phyloP scores from a whole-genome alignment of 2,113 vertebrate genomes.

The Boleophthalmus pectinirostris region DNA sequence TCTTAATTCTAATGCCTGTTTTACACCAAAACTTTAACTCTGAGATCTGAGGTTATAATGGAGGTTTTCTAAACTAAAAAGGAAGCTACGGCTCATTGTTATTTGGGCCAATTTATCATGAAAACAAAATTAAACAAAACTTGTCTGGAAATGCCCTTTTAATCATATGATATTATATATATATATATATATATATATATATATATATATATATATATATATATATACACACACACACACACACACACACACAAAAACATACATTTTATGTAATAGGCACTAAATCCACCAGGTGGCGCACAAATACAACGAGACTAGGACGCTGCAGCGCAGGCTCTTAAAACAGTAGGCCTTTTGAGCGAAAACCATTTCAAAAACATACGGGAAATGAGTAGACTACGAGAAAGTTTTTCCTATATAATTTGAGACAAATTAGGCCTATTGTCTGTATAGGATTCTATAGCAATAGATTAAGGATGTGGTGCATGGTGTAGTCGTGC shows the following conservation, averaged over 20 bases:
- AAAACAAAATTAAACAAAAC: too few relatives aligned
- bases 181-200: too few relatives aligned
- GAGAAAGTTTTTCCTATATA: neutral
- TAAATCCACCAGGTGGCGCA: slow-evolving; percentile 56
- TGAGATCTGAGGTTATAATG: too few relatives aligned
- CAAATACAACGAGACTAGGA: slow-evolving; percentile 30
- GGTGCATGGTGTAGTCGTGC: slow-evolving; percentile 8
- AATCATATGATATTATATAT: too few relatives aligned
- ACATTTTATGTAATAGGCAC: neutral
- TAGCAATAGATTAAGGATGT: slow-evolving; percentile 4
- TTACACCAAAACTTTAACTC: too few relatives aligned
- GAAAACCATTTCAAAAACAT: neutral
- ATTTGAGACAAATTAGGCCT: neutral
- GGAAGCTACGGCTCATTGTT: too few relatives aligned
- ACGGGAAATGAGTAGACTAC: neutral
- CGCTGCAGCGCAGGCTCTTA: neutral
- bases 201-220: too few relatives aligned
- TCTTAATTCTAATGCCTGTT: too few relatives aligned
- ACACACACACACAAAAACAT: too few relatives aligned
- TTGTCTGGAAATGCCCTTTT: neutral
- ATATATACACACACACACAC: too few relatives aligned
- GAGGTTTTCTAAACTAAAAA: too few relatives aligned
- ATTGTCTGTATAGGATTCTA: neutral
- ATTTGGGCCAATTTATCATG: too few relatives aligned
- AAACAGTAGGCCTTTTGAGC: neutral